phyloP scores from a whole-genome alignment of 2,113 vertebrate genomes.

The Leucosticte australis region DNA sequence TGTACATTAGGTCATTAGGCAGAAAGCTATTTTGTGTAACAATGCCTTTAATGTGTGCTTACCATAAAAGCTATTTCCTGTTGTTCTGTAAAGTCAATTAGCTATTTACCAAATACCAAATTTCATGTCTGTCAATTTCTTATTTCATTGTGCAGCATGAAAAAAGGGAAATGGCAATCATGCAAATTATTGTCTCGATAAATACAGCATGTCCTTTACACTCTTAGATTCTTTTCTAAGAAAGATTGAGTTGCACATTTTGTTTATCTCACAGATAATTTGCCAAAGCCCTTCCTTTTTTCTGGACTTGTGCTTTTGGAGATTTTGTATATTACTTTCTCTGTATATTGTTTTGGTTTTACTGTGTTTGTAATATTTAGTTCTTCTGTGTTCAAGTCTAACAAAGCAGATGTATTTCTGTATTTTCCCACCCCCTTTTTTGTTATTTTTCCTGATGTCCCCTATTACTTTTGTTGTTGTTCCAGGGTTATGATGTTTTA shows the following conservation, averaged over 20 bases:
- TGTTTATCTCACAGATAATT: background rate
- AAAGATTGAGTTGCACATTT: background rate
- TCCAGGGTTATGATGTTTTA: background rate
- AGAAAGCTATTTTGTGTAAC: constrained; percentile 53
- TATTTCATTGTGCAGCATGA: background rate
- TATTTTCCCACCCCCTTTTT: background rate
- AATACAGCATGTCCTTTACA: background rate
- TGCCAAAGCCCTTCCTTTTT: background rate
- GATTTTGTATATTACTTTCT: background rate
- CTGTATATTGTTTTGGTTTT: background rate
- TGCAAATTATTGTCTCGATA: background rate
- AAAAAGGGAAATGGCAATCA: background rate
- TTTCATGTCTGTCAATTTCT: background rate
- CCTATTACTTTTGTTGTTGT: background rate
- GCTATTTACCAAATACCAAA: constrained; percentile 42
- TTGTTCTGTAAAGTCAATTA: constrained; percentile 58
- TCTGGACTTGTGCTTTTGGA: background rate
- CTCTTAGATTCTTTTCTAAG: background rate
- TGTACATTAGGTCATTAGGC: constrained; percentile 43
- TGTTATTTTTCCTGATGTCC: background rate
- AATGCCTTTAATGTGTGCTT: constrained; percentile 40
- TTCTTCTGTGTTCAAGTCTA: background rate
- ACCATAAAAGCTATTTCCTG: constrained; percentile 63
- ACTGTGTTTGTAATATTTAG: background rate
- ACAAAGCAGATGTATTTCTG: background rate